Evolutionary conservation across 37 sponge, comb jelly and placozoan genomes (phyloP).

Genomic region (Spongilla lacustris): DNA sequence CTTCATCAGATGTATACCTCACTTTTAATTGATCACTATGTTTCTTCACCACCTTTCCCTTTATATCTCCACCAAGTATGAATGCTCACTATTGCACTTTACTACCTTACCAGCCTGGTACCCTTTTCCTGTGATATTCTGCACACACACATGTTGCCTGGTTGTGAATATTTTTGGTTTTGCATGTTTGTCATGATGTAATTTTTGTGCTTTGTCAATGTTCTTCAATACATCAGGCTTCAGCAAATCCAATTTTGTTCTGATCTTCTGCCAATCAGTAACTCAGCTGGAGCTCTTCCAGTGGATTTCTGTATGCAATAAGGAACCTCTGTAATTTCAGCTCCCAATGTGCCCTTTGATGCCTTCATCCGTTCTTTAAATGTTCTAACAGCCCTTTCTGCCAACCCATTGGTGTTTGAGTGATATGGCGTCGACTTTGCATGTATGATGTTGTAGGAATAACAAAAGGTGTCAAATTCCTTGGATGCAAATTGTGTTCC

Average conservation of each 20-base stretch:
- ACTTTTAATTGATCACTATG: background rate
- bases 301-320: constrained; percentile 17
- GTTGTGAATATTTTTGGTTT: background rate
- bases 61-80: too few species aligned
- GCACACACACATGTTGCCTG: background rate
- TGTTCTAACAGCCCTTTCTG: constrained; percentile 1
- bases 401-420: background rate
- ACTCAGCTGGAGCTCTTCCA: constrained; percentile 11
- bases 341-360: background rate
- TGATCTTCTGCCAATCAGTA: constrained; percentile 15
- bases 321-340: constrained; percentile 13
- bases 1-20: background rate
- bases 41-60: background rate
- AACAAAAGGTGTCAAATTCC: background rate
- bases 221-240: background rate
- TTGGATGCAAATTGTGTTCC: background rate
- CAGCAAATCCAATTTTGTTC: constrained; percentile 17
- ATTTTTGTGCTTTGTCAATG: constrained; percentile 1
- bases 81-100: background rate
- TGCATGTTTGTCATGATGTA: constrained; percentile 1
- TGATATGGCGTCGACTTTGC: constrained; percentile 1
- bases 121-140: background rate
- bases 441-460: background rate
- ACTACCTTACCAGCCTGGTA: background rate
- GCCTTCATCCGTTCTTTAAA: background rate